These are phyloP conservation scores for Sisyra terminalis DNA, from an alignment of 2,888 invertebrate species.

Conservation along the genomic window DNA sequence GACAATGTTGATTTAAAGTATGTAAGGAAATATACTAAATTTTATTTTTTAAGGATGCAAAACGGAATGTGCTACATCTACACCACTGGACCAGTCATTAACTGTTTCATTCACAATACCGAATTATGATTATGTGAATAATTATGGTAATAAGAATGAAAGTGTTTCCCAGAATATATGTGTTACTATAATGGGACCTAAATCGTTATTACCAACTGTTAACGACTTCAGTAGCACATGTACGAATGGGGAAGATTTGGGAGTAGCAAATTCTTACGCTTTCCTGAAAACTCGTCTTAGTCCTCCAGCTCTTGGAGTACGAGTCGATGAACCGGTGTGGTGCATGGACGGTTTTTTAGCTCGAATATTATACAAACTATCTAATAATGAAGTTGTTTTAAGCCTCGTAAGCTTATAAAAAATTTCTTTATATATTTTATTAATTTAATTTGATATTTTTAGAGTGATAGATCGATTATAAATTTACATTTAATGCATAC, in stretches of 20 bases:
- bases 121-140: not conserved
- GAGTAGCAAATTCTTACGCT: not conserved
- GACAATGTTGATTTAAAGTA: no score
- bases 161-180: not conserved
- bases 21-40: no score
- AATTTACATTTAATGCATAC: constrained; percentile 8
- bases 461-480: constrained; percentile 8
- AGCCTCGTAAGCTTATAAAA: constrained; percentile 4
- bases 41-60: not conserved
- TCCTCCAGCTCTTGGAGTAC: constrained; percentile 2
- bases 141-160: not conserved
- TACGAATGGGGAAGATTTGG: not conserved
- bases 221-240: not conserved
- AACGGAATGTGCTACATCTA: not conserved
- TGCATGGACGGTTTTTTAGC: constrained; percentile 3
- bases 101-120: constrained; percentile 4
- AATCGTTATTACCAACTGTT: not conserved
- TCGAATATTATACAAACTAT: constrained; percentile 3
- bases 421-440: not conserved
- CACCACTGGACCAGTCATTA: not conserved
- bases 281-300: constrained; percentile 1
- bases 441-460: not conserved
- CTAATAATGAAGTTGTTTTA: constrained; percentile 4
- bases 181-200: constrained; percentile 6
- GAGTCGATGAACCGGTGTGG: constrained; percentile 6